These are phyloP conservation scores for Oryzias dopingdopingensis DNA, from an alignment of 2,797 vertebrate genomes.

Conservation along the genomic window DNA sequence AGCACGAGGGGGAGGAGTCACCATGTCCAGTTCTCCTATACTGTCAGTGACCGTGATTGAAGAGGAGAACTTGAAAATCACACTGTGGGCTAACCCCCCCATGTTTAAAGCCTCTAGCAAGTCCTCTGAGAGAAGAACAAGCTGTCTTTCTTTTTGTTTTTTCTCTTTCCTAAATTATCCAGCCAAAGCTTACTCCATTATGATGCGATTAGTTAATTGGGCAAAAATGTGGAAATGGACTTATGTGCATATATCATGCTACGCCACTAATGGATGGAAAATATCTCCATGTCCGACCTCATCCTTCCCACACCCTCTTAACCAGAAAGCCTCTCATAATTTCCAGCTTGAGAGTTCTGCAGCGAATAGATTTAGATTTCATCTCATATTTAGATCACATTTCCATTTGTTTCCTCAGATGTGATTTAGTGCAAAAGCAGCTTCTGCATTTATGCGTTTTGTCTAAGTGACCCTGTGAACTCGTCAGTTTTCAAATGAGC, in stretches of 20 bases:
- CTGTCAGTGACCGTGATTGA: too few species aligned
- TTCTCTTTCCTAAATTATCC: slow-evolving; percentile 47
- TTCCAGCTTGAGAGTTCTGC: slow-evolving; percentile 61
- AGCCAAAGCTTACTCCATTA: slow-evolving; percentile 52
- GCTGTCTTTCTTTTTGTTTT: slow-evolving; percentile 1
- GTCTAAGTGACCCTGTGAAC: slow-evolving; percentile 41
- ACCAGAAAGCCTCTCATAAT: slow-evolving; percentile 63
- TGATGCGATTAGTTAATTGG: slow-evolving; percentile 73
- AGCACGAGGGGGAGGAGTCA: too few species aligned
- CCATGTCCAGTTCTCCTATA: too few species aligned
- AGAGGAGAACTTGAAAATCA: too few species aligned
- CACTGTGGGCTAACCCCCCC: too few species aligned
- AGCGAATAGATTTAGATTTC: slow-evolving; percentile 61
- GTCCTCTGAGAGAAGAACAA: too few species aligned
- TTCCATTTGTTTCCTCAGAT: slow-evolving; percentile 62
- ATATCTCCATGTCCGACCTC: slow-evolving; percentile 62
- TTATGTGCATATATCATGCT: slow-evolving; percentile 66
- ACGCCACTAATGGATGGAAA: slow-evolving; percentile 74
- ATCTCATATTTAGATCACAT: slow-evolving; percentile 70
- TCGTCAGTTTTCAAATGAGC: slow-evolving; percentile 29
- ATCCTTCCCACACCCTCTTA: slow-evolving; percentile 61
- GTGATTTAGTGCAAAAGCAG: slow-evolving; percentile 57
- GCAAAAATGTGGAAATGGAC: slow-evolving; percentile 74
- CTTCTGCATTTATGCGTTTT: slow-evolving; percentile 50
- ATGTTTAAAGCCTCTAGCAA: too few species aligned